Evolutionary conservation across 2,888 invertebrate species (phyloP), one percentile per base, ranked within the genome.

Genomic region (Luperina nickerlii): DNA sequence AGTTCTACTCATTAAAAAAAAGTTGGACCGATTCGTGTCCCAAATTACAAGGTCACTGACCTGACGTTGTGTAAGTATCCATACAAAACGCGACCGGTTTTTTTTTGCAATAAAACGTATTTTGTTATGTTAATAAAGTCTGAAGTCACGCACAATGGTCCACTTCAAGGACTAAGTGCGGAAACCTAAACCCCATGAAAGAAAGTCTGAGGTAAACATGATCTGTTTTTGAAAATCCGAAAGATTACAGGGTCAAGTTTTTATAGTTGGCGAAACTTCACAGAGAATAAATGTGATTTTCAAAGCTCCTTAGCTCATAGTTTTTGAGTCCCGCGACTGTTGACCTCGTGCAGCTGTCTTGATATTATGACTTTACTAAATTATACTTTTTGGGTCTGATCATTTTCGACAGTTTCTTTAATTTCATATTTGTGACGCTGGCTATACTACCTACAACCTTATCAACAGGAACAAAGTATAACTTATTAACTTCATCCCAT

Each of bases 1-100:
- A 57, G 62, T 70, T 24, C 32, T 38, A 80, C 72, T 66, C 60
- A 15, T 67, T 67, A 18, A 38, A 63, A 65, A 68, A 73, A 66
- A 2, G 11, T 20, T 62, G 6, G 20, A 24, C 20, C 24, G n/a
- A 42, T 74, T n/a, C 79, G 70, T 71, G 79, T 8, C 13, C 32
- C 42, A 57, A 71, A 79, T 80, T 15, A 62, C 32, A 57, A 70
- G 42, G 76, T 75, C 45, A 9, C 24, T 75, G 72, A 83, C 71
- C 83, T 72, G n/a, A 67, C 27, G 45, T 60, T 60, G 68, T 24
- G 54, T 63, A 9, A 42, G 42, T 42, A 51, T 24, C 32, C 51
- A 2, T 15, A 54, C 1, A 69, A 62, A 51, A 45, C 1, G 4
- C 0, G 15, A 69, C 72, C 15, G 38, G 57, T 72, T 72, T 74